These are phyloP conservation scores for Drosophila colorata DNA, from an alignment of 2,888 invertebrate species.

Conservation along the genomic window DNA sequence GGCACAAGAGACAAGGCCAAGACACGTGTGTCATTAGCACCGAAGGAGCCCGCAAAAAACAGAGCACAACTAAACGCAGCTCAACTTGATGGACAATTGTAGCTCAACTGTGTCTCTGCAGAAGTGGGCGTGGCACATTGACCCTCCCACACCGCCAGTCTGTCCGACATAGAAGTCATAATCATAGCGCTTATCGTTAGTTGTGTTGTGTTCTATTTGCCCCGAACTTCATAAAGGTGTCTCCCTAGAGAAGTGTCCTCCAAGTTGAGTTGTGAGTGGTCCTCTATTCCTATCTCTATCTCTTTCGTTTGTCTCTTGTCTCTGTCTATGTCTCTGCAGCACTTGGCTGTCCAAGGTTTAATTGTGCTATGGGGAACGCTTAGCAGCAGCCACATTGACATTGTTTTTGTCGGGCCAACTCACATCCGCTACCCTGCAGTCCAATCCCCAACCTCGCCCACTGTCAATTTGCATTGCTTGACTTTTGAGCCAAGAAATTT, in stretches of 20 bases:
- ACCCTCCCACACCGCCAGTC: not conserved
- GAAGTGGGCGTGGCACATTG: conserved; percentile 42
- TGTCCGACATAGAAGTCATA: conserved; percentile 37
- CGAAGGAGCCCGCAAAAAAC: conserved; percentile 18
- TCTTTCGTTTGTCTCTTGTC: conserved; percentile 4
- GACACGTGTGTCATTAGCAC: conserved; percentile 63
- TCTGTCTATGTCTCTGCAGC: conserved; percentile 2
- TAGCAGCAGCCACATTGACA: conserved; percentile 58
- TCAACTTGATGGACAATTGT: conserved; percentile 52
- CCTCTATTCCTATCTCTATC: conserved; percentile 1
- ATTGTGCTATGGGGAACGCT: conserved; percentile 60
- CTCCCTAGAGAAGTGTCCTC: conserved; percentile 57
- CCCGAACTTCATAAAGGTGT: conserved; percentile 59
- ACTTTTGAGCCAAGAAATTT: conserved; percentile 59
- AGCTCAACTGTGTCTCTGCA: conserved; percentile 14
- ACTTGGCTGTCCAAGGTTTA: conserved; percentile 43
- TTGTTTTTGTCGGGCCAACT: conserved; percentile 33
- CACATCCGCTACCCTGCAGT: not conserved
- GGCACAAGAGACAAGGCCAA: conserved; percentile 25
- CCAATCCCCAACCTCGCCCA: not conserved
- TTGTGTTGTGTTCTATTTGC: conserved; percentile 34
- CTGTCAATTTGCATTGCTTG: conserved; percentile 53
- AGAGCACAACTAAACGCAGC: conserved; percentile 5
- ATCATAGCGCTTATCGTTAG: conserved; percentile 65
- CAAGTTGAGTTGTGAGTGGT: conserved; percentile 41